Evolutionary conservation across 2,888 invertebrate genomes (phyloP).

Genomic region (Acleris literana): DNA sequence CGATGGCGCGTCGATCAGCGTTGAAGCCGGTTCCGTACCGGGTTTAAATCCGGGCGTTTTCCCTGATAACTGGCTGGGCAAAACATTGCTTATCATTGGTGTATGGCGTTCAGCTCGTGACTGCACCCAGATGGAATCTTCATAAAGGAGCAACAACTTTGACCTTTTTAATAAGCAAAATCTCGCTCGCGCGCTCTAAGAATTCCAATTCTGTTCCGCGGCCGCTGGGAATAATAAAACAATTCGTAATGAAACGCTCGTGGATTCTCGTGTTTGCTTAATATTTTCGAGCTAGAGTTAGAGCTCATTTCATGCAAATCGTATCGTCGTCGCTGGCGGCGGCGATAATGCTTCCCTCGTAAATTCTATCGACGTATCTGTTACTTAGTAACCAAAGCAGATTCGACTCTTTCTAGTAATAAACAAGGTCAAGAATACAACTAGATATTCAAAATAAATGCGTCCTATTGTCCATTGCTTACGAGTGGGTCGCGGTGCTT

Average conservation of each 20-base stretch:
- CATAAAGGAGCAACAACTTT: constrained; percentile 46
- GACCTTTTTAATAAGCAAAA: constrained; percentile 53
- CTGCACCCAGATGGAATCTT: constrained; percentile 48
- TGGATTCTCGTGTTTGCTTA: constrained; percentile 51
- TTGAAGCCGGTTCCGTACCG: constrained; percentile 10
- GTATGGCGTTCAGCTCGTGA: constrained; percentile 43
- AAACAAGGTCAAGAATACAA: no score
- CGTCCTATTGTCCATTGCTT: no score
- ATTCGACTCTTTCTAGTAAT: neutral
- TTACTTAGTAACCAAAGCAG: neutral
- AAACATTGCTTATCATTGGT: constrained; percentile 56
- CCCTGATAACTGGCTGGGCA: constrained; percentile 55
- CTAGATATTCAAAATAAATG: no score
- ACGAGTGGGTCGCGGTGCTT: no score
- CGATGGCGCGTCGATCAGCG: constrained; percentile 47
- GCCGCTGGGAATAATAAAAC: constrained; percentile 52
- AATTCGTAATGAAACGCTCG: constrained; percentile 53
- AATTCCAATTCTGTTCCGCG: constrained; percentile 47
- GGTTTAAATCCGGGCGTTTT: constrained; percentile 48
- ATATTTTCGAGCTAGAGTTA: constrained; percentile 47
- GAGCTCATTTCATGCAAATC: constrained; percentile 69
- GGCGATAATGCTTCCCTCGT: constrained; percentile 9
- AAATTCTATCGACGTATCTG: neutral
- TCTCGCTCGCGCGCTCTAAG: constrained; percentile 46
- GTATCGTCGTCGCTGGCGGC: constrained; percentile 41